phyloP scores from a whole-genome alignment of 2,113 vertebrate species.

The Lampris megalopsis region DNA sequence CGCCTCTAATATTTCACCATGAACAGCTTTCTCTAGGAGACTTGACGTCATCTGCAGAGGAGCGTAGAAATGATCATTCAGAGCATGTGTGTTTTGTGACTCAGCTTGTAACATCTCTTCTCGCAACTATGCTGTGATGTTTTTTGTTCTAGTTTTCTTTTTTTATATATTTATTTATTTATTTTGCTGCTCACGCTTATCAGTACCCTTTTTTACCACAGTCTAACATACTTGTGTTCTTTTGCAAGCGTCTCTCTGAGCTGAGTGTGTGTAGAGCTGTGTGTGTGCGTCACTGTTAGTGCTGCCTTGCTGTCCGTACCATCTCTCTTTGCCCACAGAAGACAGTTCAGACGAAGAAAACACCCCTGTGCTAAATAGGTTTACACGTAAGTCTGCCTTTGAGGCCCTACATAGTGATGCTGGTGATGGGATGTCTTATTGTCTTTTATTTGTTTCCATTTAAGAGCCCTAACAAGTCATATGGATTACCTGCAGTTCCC shows the following conservation, averaged over 20 bases:
- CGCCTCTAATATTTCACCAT: too few relatives aligned
- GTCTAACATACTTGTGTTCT: slow-evolving; percentile 48
- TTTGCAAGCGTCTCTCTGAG: slow-evolving; percentile 54
- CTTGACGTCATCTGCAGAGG: too few relatives aligned
- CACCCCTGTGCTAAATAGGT: slow-evolving; percentile 79
- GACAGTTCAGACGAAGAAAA: slow-evolving; percentile 82
- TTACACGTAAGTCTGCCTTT: slow-evolving; percentile 81
- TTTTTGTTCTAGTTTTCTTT: too few relatives aligned
- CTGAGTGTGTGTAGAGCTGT: slow-evolving; percentile 50
- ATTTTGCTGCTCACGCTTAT: too few relatives aligned
- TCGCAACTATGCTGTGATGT: too few relatives aligned
- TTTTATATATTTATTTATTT: too few relatives aligned
- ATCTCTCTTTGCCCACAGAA: slow-evolving; percentile 83
- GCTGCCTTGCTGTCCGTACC: slow-evolving; percentile 76
- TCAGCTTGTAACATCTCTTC: too few relatives aligned
- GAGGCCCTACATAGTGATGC: slow-evolving; percentile 42
- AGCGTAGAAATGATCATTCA: too few relatives aligned
- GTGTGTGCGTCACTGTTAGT: slow-evolving; percentile 62
- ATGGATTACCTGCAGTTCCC: too few relatives aligned
- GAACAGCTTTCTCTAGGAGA: too few relatives aligned
- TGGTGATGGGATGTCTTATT: slow-evolving; percentile 36
- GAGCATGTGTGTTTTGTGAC: too few relatives aligned
- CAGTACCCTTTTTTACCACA: not conserved
- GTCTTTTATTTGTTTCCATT: not conserved
- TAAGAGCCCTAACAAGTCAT: not conserved